These are phyloP conservation scores for Stenodera caucasica DNA, from an alignment of 2,888 invertebrate genomes.

Conservation along the genomic window DNA sequence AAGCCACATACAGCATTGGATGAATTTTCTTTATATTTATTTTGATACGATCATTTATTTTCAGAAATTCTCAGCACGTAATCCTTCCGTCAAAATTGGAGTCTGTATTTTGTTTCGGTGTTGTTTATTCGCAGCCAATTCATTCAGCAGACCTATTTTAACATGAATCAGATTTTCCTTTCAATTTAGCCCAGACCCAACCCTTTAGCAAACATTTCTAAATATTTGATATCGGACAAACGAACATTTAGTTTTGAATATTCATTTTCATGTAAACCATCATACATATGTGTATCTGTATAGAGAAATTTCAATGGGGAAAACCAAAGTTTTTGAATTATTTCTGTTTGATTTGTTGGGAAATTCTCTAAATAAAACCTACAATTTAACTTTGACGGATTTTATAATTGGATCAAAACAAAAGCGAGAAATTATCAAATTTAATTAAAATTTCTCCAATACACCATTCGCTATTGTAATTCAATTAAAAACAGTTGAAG, in stretches of 20 bases:
- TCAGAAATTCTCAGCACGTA: conserved; percentile 15
- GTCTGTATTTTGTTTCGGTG: conserved; percentile 10
- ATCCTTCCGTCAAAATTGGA: conserved; percentile 8
- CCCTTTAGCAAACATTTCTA: not conserved
- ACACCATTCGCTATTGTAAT: not conserved
- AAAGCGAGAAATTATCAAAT: not conserved
- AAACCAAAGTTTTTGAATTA: not conserved
- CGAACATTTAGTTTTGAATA: not conserved
- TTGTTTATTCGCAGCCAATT: conserved; percentile 16
- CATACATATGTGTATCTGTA: not conserved
- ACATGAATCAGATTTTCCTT: conserved; percentile 14
- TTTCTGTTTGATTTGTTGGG: not conserved
- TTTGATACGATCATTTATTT: not conserved
- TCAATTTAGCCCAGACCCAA: conserved; percentile 2
- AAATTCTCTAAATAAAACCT: not conserved
- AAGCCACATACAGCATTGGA: not conserved
- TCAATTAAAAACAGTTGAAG: not conserved
- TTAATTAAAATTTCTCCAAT: conserved; percentile 5
- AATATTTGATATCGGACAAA: not conserved
- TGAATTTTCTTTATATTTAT: not conserved
- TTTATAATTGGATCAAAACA: not conserved
- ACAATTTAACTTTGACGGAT: not conserved
- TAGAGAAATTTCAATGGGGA: no score
- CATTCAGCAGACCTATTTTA: not conserved
- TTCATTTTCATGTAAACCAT: no score